Base-by-base conservation (phyloP, 2,888 invertebrate genomes). In the Dyspetes luteomarginatus region DNA sequence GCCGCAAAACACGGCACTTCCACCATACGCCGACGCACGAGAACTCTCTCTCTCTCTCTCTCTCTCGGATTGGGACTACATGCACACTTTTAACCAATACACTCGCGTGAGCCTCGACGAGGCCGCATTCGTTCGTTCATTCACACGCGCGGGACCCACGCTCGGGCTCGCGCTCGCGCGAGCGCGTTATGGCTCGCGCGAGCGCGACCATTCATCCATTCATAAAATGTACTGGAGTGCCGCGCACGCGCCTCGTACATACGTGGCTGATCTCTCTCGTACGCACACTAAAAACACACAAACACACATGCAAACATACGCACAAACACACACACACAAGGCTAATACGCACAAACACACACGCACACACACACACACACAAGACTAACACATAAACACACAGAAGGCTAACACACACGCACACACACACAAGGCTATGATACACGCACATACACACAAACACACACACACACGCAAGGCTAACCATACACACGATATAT, bases 191-290 rank as follows among this genome's bases (percentile, higher is more conserved):
- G 12, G 36, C n/a, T n/a, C 26, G 55, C 55, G 55, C 55, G 30
- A 58, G 73, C 73, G 74, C 74, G 65, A 85, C 86, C 84, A 85
- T 85, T 86, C 84, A 85, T 84, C 86, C 89, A 89, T 89, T 88
- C 88, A 89, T 88, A 84, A 89, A 88, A 85, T 85, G 85, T 86
- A 86, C 82, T 84, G 83, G 76, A 78, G 82, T 78, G 83, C 68
- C 76, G 62, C 73, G 85, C 86, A 86, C 88, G 85, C 84, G 86
- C 83, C 77, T 77, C 75, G 68, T 73, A 74, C 73, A 69, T 48
- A 75, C 65, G 45, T 36, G 36, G n/a, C 58, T 15, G 15, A 9
- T 43, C n/a, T 68, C 50, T 67, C 41, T 75, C 48, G 30, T 41
- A 28, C 43, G n/a, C 45, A 4, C 45, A 4, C 45, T n/a, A n/a